Conservation (phyloP, 2,888 invertebrate genomes). For the Caradrina kadenii region DNA sequence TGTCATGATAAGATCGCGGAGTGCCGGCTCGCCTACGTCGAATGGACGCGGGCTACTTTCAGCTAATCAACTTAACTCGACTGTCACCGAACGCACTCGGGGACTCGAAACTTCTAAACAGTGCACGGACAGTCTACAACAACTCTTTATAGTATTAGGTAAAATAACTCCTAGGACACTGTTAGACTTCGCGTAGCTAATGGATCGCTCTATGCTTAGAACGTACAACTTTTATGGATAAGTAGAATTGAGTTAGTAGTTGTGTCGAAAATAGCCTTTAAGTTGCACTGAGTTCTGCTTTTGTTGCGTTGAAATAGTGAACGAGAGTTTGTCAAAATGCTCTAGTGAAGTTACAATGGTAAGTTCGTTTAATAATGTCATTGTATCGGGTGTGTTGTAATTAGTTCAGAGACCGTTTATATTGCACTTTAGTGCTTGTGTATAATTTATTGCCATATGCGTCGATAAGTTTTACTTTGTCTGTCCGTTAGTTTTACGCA, state of each 20-base stretch:
- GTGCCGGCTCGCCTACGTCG: constrained; percentile 75
- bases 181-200: constrained; percentile 84
- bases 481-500: background rate
- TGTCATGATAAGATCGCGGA: constrained; percentile 76
- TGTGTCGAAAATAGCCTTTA: constrained; percentile 82
- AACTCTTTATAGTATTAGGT: constrained; percentile 88
- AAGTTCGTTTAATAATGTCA: constrained; percentile 44
- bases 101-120: constrained; percentile 83
- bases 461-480: background rate
- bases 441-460: background rate
- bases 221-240: constrained; percentile 86
- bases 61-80: constrained; percentile 80
- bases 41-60: constrained; percentile 73
- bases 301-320: constrained; percentile 71
- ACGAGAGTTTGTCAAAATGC: constrained; percentile 67
- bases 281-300: constrained; percentile 75
- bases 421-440: too few species aligned
- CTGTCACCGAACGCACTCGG: constrained; percentile 77
- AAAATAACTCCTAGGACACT: constrained; percentile 84
- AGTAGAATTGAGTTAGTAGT: constrained; percentile 84
- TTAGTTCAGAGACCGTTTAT: constrained; percentile 7
- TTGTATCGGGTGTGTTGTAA: constrained; percentile 16
- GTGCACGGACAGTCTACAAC: constrained; percentile 73
- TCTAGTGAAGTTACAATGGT: constrained; percentile 49
- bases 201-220: constrained; percentile 88